Base-by-base conservation (phyloP, 2,113 vertebrate species). In the Turdus rufiventris region DNA sequence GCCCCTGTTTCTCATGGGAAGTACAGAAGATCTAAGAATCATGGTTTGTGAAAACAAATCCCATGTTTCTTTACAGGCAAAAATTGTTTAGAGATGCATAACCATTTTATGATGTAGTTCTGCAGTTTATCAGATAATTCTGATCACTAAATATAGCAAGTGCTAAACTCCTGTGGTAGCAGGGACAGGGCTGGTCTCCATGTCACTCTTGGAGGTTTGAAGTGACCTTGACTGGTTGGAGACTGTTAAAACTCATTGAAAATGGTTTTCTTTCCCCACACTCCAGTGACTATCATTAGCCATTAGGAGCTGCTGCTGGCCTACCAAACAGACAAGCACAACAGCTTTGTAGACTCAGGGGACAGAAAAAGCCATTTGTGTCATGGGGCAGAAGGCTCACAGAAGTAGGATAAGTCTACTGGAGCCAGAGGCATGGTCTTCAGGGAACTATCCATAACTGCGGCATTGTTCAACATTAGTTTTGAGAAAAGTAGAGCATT, bases 381-480 rank as follows among this genome's bases (percentile, higher is more conserved):
- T 71, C n/a, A 21, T 0, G 0, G 15, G 6, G 3, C 0, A 0
- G 4, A 8, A 17, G 26, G 1, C 3, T 40, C 6, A 12, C 13
- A 36, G 25, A 28, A 57, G 4, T 6, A 9, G 20, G 14, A 54
- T 11, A 68, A 18, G 6, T 21, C 25, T 47, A 11, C 28, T n/a
- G 28, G 19, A 56, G 50, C 12, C 47, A 21, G 16, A 75, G 40
- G 8, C 9, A 15, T 5, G 2, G 8, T 14, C 17, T 54, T 85
- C 2, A 7, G 17, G 34, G 34, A 25, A 14, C 9, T 33, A 5
- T 34, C 85, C 20, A 24, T 12, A 47, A 18, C 11, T 5, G 6
- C 21, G 61, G 16, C 11, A 14, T 42, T 2, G 0, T 70, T 50
- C 8, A 3, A 58, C 29, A 62, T 26, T 26, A 71, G 14, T 34